Conservation (phyloP, 2,888 invertebrate species). For the Amphipoea lucens region DNA sequence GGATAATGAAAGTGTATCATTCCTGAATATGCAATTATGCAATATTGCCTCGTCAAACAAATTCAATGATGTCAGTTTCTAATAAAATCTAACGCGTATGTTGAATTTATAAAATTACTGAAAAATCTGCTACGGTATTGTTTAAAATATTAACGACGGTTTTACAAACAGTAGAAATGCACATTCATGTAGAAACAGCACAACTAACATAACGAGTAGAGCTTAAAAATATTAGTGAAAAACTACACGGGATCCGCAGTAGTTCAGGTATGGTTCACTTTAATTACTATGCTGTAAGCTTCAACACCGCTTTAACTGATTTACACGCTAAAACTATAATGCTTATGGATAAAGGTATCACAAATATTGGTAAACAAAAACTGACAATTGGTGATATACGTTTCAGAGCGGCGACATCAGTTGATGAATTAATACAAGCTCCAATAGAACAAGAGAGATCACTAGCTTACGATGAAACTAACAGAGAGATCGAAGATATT, state of each 20-base stretch:
- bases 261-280: conserved; percentile 85
- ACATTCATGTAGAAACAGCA: conserved; percentile 64
- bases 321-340: conserved; percentile 69
- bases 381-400: conserved; percentile 59
- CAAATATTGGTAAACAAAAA: conserved; percentile 29
- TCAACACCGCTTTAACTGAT: conserved; percentile 72
- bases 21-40: conserved; percentile 40
- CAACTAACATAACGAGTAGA: conserved; percentile 74
- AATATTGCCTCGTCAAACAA: neutral
- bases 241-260: conserved; percentile 64
- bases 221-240: conserved; percentile 69
- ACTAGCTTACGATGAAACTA: conserved; percentile 71
- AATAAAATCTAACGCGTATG: conserved; percentile 37
- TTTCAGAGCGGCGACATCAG: conserved; percentile 74
- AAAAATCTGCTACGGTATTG: conserved; percentile 15
- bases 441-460: conserved; percentile 71
- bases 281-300: conserved; percentile 72
- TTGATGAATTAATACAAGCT: conserved; percentile 54
- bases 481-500: conserved; percentile 68
- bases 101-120: conserved; percentile 16
- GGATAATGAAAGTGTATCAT: conserved; percentile 35
- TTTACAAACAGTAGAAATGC: conserved; percentile 54
- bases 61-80: conserved; percentile 64
- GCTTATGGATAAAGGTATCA: conserved; percentile 68
- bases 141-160: conserved; percentile 53